Evolutionary conservation across 2,888 invertebrate genomes (phyloP).

Genomic region (Ophonus ardosiacus): DNA sequence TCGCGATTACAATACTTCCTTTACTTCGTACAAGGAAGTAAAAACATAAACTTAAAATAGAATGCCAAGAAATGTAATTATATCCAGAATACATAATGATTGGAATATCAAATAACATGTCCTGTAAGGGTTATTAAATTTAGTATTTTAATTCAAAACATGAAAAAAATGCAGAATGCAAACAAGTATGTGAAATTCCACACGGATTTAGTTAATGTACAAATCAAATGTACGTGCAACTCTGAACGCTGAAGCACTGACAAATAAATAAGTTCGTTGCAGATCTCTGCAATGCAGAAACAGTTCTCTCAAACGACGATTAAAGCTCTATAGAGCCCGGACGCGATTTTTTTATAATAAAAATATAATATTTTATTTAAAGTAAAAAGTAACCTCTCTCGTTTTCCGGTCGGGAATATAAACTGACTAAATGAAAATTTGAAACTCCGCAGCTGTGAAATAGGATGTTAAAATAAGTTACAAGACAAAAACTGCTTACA

Average conservation of each 20-base stretch:
- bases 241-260: background rate
- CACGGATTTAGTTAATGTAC: background rate
- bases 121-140: background rate
- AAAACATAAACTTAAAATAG: background rate
- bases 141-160: background rate
- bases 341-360: background rate
- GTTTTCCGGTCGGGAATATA: background rate
- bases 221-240: background rate
- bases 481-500: slow-evolving; percentile 1
- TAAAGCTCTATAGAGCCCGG: background rate
- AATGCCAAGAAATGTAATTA: background rate
- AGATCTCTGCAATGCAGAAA: background rate
- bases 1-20: no score
- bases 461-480: slow-evolving; percentile 19
- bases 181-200: background rate
- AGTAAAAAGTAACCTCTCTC: background rate
- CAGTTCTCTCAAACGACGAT: background rate
- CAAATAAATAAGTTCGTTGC: background rate
- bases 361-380: background rate
- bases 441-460: slow-evolving; percentile 6
- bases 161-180: background rate
- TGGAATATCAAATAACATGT: background rate
- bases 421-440: slow-evolving; percentile 21
- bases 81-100: background rate
- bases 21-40: no score